These are phyloP conservation scores for Leptinotarsa defecta DNA, from an alignment of 1,140 invertebrate genomes.

Conservation along the genomic window DNA sequence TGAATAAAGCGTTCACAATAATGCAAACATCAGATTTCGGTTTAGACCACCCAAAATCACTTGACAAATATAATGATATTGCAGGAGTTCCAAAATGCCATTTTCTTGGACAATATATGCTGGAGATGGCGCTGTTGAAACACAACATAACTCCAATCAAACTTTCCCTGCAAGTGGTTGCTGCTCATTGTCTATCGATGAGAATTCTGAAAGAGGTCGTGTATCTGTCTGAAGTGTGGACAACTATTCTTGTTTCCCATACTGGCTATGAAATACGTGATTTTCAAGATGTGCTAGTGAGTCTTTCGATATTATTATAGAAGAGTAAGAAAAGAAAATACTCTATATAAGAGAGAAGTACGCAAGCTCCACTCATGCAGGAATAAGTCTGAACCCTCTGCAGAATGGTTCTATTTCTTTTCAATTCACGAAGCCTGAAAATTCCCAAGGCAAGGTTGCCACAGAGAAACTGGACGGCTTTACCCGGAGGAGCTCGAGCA, in stretches of 20 bases:
- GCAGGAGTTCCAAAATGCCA: constrained; percentile 58
- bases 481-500: too few species aligned
- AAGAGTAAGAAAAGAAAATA: constrained; percentile 56
- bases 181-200: constrained; percentile 71
- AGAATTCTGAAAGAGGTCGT: constrained; percentile 53
- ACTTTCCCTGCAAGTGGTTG: constrained; percentile 82
- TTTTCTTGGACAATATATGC: constrained; percentile 84
- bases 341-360: constrained; percentile 56
- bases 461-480: too few species aligned
- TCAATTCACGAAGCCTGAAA: too few species aligned
- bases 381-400: constrained; percentile 55
- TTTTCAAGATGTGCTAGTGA: constrained; percentile 54
- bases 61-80: constrained; percentile 73
- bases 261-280: constrained; percentile 58
- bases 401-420: too few species aligned
- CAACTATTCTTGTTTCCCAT: constrained; percentile 56
- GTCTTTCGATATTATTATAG: constrained; percentile 55
- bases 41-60: constrained; percentile 82
- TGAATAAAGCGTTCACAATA: constrained; percentile 81
- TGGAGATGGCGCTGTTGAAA: constrained; percentile 84
- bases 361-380: constrained; percentile 55
- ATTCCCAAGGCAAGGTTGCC: too few species aligned
- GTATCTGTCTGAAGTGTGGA: constrained; percentile 56
- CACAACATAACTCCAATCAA: constrained; percentile 79
- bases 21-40: constrained; percentile 77